Evolutionary conservation across 2,888 invertebrate genomes (phyloP).

Genomic region (Rhingia campestris): DNA sequence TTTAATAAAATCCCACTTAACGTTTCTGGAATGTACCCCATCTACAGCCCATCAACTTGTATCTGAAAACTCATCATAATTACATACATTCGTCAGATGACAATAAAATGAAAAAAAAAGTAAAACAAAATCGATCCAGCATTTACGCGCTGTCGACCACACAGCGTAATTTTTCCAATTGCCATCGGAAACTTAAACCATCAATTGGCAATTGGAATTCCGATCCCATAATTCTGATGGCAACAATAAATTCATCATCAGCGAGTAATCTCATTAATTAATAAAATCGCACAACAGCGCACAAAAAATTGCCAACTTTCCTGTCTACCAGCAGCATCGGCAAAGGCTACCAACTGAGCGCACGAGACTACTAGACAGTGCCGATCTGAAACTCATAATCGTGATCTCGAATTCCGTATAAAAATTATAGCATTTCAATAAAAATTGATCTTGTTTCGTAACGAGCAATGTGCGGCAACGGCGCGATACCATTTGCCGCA

Average conservation of each 20-base stretch:
- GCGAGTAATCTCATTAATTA: slow-evolving; percentile 70
- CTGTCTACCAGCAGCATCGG: slow-evolving; percentile 15
- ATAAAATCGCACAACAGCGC: slow-evolving; percentile 37
- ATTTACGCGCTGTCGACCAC: slow-evolving; percentile 45
- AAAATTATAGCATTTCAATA: slow-evolving; percentile 73
- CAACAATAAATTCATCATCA: slow-evolving; percentile 73
- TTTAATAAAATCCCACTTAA: slow-evolving; percentile 7
- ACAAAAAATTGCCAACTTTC: slow-evolving; percentile 36
- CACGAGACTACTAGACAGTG: slow-evolving; percentile 1
- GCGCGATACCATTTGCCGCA: slow-evolving; percentile 56
- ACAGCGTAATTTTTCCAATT: slow-evolving; percentile 52
- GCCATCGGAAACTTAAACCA: slow-evolving; percentile 30
- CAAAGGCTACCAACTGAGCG: slow-evolving; percentile 7
- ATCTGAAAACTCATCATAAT: slow-evolving; percentile 44
- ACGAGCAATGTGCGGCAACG: slow-evolving; percentile 33
- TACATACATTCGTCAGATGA: slow-evolving; percentile 28
- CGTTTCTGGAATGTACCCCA: background rate
- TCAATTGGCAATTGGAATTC: slow-evolving; percentile 67
- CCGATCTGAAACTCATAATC: slow-evolving; percentile 59
- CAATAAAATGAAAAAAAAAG: background rate
- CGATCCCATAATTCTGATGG: slow-evolving; percentile 68
- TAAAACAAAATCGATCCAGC: slow-evolving; percentile 6
- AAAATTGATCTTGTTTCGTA: slow-evolving; percentile 73
- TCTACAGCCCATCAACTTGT: background rate
- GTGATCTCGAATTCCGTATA: slow-evolving; percentile 62